phyloP scores from a whole-genome alignment of 2,888 invertebrate genomes.

The Brachyopa scutellaris region DNA sequence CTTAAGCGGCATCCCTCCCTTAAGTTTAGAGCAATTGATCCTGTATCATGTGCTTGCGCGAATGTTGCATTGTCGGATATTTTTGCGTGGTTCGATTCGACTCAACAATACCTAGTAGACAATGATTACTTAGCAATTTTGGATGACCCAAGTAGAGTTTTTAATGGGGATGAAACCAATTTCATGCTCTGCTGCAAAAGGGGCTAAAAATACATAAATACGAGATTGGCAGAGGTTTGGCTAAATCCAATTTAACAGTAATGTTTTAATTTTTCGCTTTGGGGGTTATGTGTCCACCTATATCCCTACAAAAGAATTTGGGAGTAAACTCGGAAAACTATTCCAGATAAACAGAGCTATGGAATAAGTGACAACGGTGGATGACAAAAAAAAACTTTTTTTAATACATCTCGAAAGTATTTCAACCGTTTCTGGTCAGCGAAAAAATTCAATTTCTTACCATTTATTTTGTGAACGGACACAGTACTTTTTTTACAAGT shows the following conservation, averaged over 20 bases:
- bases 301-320: not conserved
- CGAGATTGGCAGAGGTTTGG: not conserved
- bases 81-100: not conserved
- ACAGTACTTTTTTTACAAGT: slow-evolving; percentile 20
- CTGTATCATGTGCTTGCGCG: too few relatives aligned
- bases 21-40: too few relatives aligned
- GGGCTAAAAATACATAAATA: not conserved
- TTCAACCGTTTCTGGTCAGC: slow-evolving; percentile 1
- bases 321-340: too few relatives aligned
- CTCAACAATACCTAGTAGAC: not conserved
- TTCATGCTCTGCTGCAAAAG: not conserved
- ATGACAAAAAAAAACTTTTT: slow-evolving; percentile 26
- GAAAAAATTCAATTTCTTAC: slow-evolving; percentile 14
- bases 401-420: slow-evolving; percentile 36
- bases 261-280: not conserved
- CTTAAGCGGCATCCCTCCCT: slow-evolving; percentile 1
- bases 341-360: too few relatives aligned
- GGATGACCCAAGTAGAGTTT: not conserved
- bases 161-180: not conserved
- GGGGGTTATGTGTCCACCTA: too few relatives aligned
- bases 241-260: not conserved
- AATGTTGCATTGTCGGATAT: too few relatives aligned
- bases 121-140: not conserved
- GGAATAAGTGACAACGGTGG: slow-evolving; percentile 16
- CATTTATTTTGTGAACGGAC: slow-evolving; percentile 11